phyloP scores from a whole-genome alignment of 2,888 invertebrate genomes.

The Himalopsyche tibetana region DNA sequence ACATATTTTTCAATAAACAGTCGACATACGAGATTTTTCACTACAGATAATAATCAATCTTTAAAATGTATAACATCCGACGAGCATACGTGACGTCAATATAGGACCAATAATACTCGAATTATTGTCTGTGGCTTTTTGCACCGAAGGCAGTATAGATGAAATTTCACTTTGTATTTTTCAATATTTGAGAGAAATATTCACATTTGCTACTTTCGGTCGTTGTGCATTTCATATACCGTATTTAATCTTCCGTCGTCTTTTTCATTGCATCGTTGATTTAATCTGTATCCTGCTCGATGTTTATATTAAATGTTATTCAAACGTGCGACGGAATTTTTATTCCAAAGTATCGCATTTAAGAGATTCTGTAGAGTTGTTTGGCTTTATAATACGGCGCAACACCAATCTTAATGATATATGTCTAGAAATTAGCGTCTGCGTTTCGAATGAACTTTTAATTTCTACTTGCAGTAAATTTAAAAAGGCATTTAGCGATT shows the following conservation, averaged over 20 bases:
- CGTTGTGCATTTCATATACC: too few relatives aligned
- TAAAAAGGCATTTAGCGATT: background rate
- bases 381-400: background rate
- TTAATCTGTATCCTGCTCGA: too few relatives aligned
- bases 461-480: background rate
- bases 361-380: too few relatives aligned
- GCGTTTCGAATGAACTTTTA: background rate
- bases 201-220: too few relatives aligned
- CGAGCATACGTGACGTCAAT: background rate
- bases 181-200: too few relatives aligned
- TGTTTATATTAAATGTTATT: too few relatives aligned
- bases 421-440: background rate
- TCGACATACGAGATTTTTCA: constrained; percentile 4
- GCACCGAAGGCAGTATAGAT: too few relatives aligned
- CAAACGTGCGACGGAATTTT: too few relatives aligned
- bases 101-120: constrained; percentile 21
- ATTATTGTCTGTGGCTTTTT: background rate
- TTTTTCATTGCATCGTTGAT: too few relatives aligned
- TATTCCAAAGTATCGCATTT: too few relatives aligned
- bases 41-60: background rate
- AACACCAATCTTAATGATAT: constrained; percentile 10
- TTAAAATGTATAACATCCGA: background rate
- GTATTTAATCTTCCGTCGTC: too few relatives aligned
- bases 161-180: too few relatives aligned
- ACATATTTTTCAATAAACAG: background rate